Evolutionary conservation across 2,888 invertebrate species (phyloP).

Genomic region (Ormyrus labotus): DNA sequence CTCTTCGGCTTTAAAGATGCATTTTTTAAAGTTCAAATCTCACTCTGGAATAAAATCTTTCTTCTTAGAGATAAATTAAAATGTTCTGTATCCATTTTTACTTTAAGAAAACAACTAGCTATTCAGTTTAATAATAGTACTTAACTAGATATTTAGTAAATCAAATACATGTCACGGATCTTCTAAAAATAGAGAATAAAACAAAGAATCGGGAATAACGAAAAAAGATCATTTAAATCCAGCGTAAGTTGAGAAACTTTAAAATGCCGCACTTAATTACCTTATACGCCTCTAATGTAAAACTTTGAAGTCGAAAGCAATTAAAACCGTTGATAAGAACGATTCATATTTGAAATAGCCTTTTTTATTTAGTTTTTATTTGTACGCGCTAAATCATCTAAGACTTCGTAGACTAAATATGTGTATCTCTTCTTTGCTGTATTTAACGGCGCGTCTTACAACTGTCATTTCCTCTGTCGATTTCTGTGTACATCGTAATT

Average conservation of each 20-base stretch:
- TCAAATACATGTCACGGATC: too few relatives aligned
- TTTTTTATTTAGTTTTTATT: conserved; percentile 9
- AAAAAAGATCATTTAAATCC: conserved; percentile 21
- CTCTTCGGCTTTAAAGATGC: not conserved
- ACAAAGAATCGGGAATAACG: not conserved
- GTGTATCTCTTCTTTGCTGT: conserved; percentile 15
- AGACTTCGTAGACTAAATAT: conserved; percentile 35
- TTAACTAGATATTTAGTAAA: too few relatives aligned
- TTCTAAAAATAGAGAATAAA: too few relatives aligned
- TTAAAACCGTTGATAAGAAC: conserved; percentile 49
- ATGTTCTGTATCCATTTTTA: not conserved
- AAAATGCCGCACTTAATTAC: conserved; percentile 15
- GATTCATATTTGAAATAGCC: conserved; percentile 46
- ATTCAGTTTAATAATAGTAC: too few relatives aligned
- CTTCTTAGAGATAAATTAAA: not conserved
- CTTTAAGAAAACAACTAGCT: too few relatives aligned
- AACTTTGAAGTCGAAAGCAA: conserved; percentile 46
- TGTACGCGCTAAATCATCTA: conserved; percentile 32
- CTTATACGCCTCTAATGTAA: conserved; percentile 30
- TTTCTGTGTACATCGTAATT: conserved; percentile 11
- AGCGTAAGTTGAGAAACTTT: conserved; percentile 30
- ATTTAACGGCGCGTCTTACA: not conserved
- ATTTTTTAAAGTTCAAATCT: conserved; percentile 28
- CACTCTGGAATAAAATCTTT: conserved; percentile 10
- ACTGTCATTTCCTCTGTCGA: not conserved